These are phyloP conservation scores for Varecia variegata DNA, from an alignment of 2,797 vertebrate species.

Conservation along the genomic window DNA sequence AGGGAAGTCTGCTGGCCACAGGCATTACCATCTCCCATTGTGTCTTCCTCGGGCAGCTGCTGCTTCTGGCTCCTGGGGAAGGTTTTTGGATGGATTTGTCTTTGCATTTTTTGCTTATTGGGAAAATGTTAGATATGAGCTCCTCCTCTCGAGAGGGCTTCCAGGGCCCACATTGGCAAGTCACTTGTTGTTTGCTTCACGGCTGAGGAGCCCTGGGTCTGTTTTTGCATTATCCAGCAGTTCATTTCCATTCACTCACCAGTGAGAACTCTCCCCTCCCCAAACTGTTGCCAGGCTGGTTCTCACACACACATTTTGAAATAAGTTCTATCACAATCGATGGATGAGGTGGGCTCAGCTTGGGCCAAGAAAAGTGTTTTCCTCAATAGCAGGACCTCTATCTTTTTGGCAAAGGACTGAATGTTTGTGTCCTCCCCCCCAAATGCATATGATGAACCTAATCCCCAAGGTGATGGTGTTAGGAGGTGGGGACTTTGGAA, in stretches of 20 bases:
- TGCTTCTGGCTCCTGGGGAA: not conserved
- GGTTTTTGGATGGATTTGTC: not conserved
- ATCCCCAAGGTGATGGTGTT: not conserved
- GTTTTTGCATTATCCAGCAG: not conserved
- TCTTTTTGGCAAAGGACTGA: not conserved
- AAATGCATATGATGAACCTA: not conserved
- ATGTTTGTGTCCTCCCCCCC: not conserved
- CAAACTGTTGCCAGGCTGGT: not conserved
- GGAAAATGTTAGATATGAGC: not conserved
- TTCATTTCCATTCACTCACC: not conserved
- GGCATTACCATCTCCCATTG: accelerated
- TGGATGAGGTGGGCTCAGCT: not conserved
- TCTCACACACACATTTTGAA: not conserved
- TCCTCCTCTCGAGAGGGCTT: not conserved
- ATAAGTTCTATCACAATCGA: not conserved
- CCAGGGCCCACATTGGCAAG: not conserved
- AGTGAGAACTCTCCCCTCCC: not conserved
- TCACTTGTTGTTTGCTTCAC: not conserved
- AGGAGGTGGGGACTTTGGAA: not conserved
- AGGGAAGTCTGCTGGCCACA: not conserved
- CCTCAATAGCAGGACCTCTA: not conserved
- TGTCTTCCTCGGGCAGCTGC: not conserved
- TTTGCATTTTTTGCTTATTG: not conserved
- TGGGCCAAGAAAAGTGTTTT: not conserved
- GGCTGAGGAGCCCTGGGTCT: not conserved